Conservation (phyloP, 2,113 vertebrate species). For the Aptenodytes patagonicus region DNA sequence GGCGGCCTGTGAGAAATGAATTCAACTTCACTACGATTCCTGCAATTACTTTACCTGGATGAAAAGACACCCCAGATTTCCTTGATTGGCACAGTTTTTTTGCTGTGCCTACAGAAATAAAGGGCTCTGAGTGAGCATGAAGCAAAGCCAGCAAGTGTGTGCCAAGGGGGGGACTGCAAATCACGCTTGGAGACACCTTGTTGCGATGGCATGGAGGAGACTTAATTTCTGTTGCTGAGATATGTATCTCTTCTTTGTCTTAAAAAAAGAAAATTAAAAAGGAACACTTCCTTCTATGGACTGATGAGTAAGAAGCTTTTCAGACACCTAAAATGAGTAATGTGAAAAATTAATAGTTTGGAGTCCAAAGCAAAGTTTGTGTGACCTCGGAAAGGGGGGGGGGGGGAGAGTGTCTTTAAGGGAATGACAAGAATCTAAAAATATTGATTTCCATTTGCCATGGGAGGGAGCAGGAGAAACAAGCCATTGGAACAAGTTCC, state of each 20-base stretch:
- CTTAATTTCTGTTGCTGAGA: neutral
- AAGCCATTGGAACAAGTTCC: constrained; percentile 37
- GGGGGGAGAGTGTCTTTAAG: neutral
- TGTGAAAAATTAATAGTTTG: constrained; percentile 53
- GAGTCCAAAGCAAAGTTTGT: constrained; percentile 63
- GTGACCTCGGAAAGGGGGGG: neutral
- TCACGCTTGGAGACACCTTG: neutral
- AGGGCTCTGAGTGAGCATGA: accelerated
- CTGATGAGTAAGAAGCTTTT: constrained; percentile 18
- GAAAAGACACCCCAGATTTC: neutral
- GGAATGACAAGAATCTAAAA: constrained; percentile 63
- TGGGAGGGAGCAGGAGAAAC: constrained; percentile 60
- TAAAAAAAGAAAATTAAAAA: neutral
- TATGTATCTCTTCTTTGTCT: neutral
- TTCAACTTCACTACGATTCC: neutral
- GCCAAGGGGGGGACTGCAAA: neutral
- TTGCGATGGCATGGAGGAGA: neutral
- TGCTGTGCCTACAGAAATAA: neutral
- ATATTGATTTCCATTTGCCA: constrained; percentile 59
- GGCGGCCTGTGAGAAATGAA: neutral
- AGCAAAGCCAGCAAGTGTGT: neutral
- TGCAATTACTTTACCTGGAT: neutral
- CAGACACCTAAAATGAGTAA: constrained; percentile 42
- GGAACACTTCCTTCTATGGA: neutral
- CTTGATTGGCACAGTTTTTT: neutral